Percentiles rank a stretch among this genome's conserved stretches.
Evolutionary conservation across 2,797 vertebrate species (phyloP).

Genomic region (Characodon lateralis): DNA sequence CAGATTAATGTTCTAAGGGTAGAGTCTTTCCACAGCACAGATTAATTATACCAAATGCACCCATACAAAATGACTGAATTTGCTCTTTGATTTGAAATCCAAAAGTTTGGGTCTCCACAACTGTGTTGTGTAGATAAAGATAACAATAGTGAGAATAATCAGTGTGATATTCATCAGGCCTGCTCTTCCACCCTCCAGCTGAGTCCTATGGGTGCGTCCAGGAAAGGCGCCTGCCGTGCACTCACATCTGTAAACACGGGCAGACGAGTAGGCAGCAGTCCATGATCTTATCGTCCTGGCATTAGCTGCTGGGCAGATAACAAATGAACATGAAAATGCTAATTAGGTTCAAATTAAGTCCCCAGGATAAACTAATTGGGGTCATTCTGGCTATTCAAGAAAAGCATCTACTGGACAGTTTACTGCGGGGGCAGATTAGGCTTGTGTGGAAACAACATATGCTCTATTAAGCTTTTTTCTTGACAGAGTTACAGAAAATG

Average conservation of each 20-base stretch:
- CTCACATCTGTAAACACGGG: conserved; percentile 72
- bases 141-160: conserved; percentile 31
- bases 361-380: conserved; percentile 30
- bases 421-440: conserved; percentile 10
- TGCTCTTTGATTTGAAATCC: conserved; percentile 1
- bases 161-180: conserved; percentile 25
- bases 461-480: no score
- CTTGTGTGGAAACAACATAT: background rate
- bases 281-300: conserved; percentile 69
- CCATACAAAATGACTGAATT: background rate
- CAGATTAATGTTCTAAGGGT: background rate
- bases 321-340: conserved; percentile 54
- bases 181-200: conserved; percentile 26
- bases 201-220: conserved; percentile 51
- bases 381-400: conserved; percentile 40
- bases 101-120: background rate
- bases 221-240: conserved; percentile 63
- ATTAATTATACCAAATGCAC: background rate
- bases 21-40: background rate
- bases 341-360: conserved; percentile 59
- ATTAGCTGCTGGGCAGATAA: conserved; percentile 56
- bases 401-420: conserved; percentile 21
- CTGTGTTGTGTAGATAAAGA: conserved; percentile 13
- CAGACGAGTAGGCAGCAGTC: conserved; percentile 61
- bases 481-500: background rate